Percentiles rank a stretch among this genome's conserved stretches.
Evolutionary conservation across 2,888 invertebrate species (phyloP).

Genomic region (Melikaiella ostensackeni): DNA sequence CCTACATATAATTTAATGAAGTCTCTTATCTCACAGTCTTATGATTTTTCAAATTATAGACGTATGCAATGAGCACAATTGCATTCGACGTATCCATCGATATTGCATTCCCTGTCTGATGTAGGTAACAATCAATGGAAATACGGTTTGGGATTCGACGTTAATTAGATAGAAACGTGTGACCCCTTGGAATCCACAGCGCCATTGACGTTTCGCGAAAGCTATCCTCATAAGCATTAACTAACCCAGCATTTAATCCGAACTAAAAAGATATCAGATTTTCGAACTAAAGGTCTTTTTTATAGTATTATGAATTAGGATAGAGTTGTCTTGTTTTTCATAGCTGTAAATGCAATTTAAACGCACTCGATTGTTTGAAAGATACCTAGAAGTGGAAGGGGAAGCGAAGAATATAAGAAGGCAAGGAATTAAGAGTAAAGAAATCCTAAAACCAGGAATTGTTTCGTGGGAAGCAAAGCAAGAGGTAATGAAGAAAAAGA

Average conservation of each 20-base stretch:
- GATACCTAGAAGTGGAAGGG: too few species aligned
- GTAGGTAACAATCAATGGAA: constrained; percentile 53
- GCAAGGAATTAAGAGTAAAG: too few species aligned
- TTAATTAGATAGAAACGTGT: constrained; percentile 63
- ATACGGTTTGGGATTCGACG: constrained; percentile 52
- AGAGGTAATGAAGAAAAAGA: too few species aligned
- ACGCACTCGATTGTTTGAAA: too few species aligned
- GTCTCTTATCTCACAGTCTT: neutral
- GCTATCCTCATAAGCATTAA: constrained; percentile 40
- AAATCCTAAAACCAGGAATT: too few species aligned
- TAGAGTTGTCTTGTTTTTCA: too few species aligned
- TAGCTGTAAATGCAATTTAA: too few species aligned
- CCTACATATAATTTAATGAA: constrained; percentile 8
- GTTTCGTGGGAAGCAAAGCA: too few species aligned
- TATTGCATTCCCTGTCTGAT: constrained; percentile 63
- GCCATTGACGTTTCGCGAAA: constrained; percentile 46
- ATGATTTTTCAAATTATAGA: constrained; percentile 5
- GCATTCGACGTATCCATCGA: constrained; percentile 54
- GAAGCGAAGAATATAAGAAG: too few species aligned
- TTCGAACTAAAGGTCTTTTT: neutral
- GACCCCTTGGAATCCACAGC: constrained; percentile 46
- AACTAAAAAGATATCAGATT: neutral
- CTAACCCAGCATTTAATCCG: constrained; percentile 1
- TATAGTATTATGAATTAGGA: too few species aligned
- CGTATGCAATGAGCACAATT: constrained; percentile 16